A percentile compares a stretch with the other conserved stretches of the same genome.
phyloP scores from a whole-genome alignment of 2,113 vertebrate species.

The Amazona guildingii region DNA sequence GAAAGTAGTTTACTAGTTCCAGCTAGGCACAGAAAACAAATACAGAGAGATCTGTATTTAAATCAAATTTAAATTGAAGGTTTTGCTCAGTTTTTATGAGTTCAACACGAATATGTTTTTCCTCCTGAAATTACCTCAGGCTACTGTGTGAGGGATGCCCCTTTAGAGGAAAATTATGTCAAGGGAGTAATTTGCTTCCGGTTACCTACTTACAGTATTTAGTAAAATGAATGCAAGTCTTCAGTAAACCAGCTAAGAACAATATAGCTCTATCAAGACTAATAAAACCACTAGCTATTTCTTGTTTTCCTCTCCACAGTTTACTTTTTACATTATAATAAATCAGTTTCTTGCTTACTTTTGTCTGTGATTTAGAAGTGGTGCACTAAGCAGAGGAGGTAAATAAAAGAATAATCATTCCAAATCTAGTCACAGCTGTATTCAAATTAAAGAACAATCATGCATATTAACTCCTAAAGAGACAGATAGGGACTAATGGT shows the following conservation, averaged over 20 bases:
- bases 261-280: background rate
- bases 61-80: background rate
- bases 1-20: background rate
- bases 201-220: background rate
- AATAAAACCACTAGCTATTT: background rate
- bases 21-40: background rate
- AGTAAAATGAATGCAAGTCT: background rate
- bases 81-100: background rate
- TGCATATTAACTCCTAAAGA: background rate
- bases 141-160: background rate
- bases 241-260: background rate
- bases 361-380: conserved; percentile 1
- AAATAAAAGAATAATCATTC: conserved; percentile 2
- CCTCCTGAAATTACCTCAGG: background rate
- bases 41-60: background rate
- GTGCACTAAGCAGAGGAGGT: background rate
- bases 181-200: background rate
- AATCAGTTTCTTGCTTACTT: background rate
- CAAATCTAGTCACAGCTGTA: background rate
- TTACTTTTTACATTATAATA: background rate
- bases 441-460: background rate
- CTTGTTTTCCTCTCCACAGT: background rate
- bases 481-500: background rate
- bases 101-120: background rate
- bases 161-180: background rate